Conservation (phyloP, 2,797 vertebrate genomes). For the Cercopithecus hamlyni region DNA sequence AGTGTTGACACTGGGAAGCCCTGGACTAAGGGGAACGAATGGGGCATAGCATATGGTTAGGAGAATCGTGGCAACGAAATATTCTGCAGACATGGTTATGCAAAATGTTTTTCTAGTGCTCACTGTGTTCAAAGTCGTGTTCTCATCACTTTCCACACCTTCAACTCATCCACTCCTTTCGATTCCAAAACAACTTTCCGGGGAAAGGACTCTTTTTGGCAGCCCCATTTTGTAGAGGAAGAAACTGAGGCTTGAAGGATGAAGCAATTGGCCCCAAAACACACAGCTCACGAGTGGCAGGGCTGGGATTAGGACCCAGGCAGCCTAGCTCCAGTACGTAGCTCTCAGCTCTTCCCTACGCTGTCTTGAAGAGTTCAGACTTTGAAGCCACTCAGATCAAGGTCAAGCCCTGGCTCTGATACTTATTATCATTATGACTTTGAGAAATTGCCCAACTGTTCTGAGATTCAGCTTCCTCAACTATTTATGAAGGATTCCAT, state of each 20-base stretch:
- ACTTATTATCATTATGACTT: not conserved
- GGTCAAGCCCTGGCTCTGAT: not conserved
- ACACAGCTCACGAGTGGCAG: not conserved
- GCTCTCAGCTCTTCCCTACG: not conserved
- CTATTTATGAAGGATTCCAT: not conserved
- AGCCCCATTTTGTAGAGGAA: not conserved
- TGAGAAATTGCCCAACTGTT: not conserved
- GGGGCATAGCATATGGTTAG: not conserved
- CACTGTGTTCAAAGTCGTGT: not conserved
- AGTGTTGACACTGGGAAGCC: accelerated
- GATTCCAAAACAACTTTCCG: not conserved
- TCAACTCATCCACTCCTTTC: not conserved
- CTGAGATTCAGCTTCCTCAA: not conserved
- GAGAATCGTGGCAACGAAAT: not conserved
- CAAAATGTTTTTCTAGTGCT: not conserved
- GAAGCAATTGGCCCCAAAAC: not conserved
- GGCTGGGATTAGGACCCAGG: not conserved
- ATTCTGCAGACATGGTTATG: not conserved
- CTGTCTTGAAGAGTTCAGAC: not conserved
- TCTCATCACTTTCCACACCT: not conserved
- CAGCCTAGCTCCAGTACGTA: accelerated
- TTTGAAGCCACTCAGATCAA: not conserved
- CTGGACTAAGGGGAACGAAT: too few species aligned
- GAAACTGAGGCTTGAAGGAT: not conserved
- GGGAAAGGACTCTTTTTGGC: not conserved